phyloP scores from a whole-genome alignment of 2,113 vertebrate genomes.

The Tursiops truncatus region DNA sequence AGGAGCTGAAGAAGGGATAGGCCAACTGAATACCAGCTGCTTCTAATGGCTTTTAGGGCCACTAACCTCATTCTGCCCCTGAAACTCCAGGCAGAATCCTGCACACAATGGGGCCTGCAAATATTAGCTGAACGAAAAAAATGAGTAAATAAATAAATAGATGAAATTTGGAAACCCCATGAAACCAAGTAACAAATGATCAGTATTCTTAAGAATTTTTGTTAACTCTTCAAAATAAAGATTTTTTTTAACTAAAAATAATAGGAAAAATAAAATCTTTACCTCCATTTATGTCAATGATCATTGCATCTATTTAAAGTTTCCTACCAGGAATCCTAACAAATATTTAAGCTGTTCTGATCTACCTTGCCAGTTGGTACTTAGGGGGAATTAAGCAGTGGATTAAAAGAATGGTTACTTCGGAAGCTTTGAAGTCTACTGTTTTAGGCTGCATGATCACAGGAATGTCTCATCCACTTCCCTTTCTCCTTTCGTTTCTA shows the following conservation, averaged over 20 bases:
- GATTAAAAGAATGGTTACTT: conserved; percentile 70
- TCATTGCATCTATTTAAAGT: conserved; percentile 22
- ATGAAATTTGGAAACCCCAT: not conserved
- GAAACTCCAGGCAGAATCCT: not conserved
- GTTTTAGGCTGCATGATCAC: conserved; percentile 68
- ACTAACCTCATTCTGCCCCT: not conserved
- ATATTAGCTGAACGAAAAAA: not conserved
- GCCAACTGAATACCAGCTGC: not conserved
- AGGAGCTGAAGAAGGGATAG: not conserved
- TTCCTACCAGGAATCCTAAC: conserved; percentile 52
- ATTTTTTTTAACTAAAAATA: conserved; percentile 15
- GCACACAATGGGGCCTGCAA: not conserved
- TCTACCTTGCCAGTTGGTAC: conserved; percentile 70
- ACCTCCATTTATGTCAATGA: not conserved
- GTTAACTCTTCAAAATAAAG: conserved; percentile 19
- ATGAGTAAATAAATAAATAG: not conserved
- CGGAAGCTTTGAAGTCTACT: conserved; percentile 75
- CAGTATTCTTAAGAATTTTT: not conserved
- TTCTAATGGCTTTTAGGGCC: not conserved
- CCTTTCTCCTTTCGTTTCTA: conserved; percentile 74
- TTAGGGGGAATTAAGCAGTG: conserved; percentile 73
- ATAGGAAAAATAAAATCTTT: not conserved
- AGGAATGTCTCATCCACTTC: conserved; percentile 73
- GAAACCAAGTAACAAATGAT: not conserved
- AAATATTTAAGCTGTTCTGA: conserved; percentile 60